Conservation (phyloP, 2,888 invertebrate species). For the Listrodromus nycthemerus region DNA sequence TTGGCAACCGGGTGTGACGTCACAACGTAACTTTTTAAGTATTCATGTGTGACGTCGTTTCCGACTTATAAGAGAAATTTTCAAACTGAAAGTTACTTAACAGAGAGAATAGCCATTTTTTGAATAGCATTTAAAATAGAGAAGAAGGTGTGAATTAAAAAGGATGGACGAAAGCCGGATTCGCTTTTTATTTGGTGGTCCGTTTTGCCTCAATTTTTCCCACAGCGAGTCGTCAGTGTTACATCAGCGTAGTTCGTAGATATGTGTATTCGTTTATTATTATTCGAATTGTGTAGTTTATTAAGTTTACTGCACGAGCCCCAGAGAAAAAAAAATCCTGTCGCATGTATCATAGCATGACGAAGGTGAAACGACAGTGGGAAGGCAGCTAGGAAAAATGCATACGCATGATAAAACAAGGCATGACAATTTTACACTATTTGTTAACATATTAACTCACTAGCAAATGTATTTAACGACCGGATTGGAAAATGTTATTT, state of each 20-base stretch:
- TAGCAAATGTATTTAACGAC: slow-evolving; percentile 33
- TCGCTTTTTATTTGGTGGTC: too few species aligned
- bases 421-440: slow-evolving; percentile 42
- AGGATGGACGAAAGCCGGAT: too few species aligned
- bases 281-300: slow-evolving; percentile 17
- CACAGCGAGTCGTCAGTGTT: not conserved
- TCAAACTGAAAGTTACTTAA: too few species aligned
- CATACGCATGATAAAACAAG: slow-evolving; percentile 51
- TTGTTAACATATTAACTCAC: slow-evolving; percentile 40
- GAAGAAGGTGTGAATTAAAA: too few species aligned
- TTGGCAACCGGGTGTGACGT: too few species aligned
- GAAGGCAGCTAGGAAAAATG: not conserved
- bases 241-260: slow-evolving; percentile 15
- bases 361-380: not conserved
- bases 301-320: slow-evolving; percentile 35
- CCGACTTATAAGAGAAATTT: too few species aligned
- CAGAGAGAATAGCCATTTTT: too few species aligned
- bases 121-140: too few species aligned
- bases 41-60: too few species aligned
- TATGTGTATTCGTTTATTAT: slow-evolving; percentile 11
- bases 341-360: slow-evolving; percentile 45
- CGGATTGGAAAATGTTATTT: not conserved
- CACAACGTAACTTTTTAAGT: too few species aligned
- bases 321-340: not conserved
- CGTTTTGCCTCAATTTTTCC: not conserved